A percentile compares a stretch with the other conserved stretches of the same genome.
These are phyloP conservation scores for Phaethornis superciliosus DNA, from an alignment of 2,113 vertebrate species.

Conservation along the genomic window DNA sequence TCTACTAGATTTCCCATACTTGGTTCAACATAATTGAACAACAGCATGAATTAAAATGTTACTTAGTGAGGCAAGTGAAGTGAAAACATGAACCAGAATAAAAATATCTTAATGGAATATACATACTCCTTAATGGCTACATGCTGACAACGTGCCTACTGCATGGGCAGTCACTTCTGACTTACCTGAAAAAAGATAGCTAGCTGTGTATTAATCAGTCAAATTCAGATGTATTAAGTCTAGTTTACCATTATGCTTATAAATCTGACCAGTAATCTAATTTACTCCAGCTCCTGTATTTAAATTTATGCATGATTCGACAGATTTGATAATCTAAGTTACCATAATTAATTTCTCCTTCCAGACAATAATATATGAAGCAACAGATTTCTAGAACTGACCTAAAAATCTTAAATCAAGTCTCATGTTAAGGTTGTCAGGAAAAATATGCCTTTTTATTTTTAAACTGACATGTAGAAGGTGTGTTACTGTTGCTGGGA, in stretches of 20 bases:
- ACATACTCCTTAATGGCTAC: not conserved
- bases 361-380: not conserved
- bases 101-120: not conserved
- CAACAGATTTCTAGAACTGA: not conserved
- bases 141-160: rapidly evolving
- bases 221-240: not conserved
- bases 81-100: not conserved
- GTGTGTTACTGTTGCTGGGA: constrained; percentile 1
- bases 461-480: not conserved
- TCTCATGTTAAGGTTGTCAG: not conserved
- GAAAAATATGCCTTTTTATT: not conserved
- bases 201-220: not conserved
- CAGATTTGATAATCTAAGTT: not conserved
- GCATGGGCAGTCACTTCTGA: not conserved
- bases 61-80: not conserved
- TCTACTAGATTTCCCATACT: not conserved
- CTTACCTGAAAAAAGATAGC: not conserved
- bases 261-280: not conserved
- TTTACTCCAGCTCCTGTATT: not conserved
- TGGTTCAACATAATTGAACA: constrained; percentile 8
- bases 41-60: not conserved
- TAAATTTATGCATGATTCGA: not conserved
- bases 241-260: not conserved
- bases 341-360: not conserved
- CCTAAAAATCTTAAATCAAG: not conserved